Conservation (phyloP, 1,140 invertebrate genomes). For the Halictus rubicundus region DNA sequence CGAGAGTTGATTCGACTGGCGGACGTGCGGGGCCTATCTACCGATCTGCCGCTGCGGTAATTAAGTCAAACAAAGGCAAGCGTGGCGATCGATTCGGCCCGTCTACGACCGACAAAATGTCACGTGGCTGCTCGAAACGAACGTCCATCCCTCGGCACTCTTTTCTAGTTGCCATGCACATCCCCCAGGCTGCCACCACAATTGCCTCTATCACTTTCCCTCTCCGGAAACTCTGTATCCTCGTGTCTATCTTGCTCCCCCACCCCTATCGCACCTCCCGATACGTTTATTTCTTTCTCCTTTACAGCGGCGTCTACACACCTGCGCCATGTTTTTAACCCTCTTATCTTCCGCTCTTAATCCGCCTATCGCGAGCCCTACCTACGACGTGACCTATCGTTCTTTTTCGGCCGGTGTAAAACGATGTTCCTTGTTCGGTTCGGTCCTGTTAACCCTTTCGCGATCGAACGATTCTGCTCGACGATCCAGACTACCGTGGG, state of each 20-base stretch:
- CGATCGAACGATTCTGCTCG: neutral
- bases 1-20: slow-evolving; percentile 49
- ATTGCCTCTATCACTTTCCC: slow-evolving; percentile 13
- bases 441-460: neutral
- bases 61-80: slow-evolving; percentile 67
- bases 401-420: neutral
- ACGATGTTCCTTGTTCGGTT: neutral
- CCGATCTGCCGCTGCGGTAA: slow-evolving; percentile 60
- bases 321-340: neutral
- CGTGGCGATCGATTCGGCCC: slow-evolving; percentile 61
- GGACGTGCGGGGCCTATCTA: slow-evolving; percentile 60
- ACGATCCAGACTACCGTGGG: too few relatives aligned
- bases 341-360: neutral
- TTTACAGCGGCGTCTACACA: neutral
- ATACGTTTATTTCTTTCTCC: slow-evolving; percentile 5
- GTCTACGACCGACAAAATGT: slow-evolving; percentile 61
- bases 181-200: neutral
- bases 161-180: neutral
- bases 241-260: neutral
- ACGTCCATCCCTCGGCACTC: too few relatives aligned
- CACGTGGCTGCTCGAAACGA: slow-evolving; percentile 47
- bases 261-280: neutral
- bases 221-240: neutral
- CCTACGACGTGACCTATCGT: neutral
- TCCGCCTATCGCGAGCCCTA: neutral